A percentile compares a stretch with the other conserved stretches of the same genome.
Conservation (phyloP, 2,113 vertebrate genomes). For the Epinephelus lanceolatus region DNA sequence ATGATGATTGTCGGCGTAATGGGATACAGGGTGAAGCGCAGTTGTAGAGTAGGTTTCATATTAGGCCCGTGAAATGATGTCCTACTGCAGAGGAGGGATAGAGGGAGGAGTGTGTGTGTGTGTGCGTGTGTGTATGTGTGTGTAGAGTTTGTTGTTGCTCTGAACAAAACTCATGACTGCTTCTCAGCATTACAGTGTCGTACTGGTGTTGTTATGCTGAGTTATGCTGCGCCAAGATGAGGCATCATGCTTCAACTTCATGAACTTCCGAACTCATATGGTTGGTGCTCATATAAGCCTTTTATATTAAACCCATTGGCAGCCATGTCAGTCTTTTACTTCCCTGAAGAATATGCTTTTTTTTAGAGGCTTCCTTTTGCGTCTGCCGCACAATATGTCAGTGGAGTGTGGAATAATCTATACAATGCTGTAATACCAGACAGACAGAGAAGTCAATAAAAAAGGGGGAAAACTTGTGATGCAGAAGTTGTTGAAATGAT, state of each 20-base stretch:
- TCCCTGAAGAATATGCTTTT: slow-evolving; percentile 3
- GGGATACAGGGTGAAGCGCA: slow-evolving; percentile 64
- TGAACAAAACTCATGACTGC: not conserved
- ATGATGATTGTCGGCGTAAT: slow-evolving; percentile 72
- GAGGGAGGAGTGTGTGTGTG: not conserved
- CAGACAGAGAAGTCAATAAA: slow-evolving; percentile 4
- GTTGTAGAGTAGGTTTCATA: slow-evolving; percentile 63
- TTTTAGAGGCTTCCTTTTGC: not conserved
- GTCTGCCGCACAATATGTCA: not conserved
- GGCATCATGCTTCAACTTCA: slow-evolving; percentile 22
- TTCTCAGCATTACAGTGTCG: not conserved
- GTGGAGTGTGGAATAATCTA: slow-evolving; percentile 11
- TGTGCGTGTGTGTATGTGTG: not conserved
- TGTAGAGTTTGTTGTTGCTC: not conserved
- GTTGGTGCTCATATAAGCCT: not conserved
- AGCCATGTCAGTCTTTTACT: not conserved
- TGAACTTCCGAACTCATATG: slow-evolving; percentile 32
- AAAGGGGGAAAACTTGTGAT: not conserved
- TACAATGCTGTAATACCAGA: slow-evolving; percentile 7
- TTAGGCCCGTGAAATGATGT: slow-evolving; percentile 62
- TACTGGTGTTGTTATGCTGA: not conserved
- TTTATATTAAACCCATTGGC: not conserved
- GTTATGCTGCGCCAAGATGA: not conserved
- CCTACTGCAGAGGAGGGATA: slow-evolving; percentile 37
- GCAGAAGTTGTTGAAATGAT: not conserved